phyloP scores from a whole-genome alignment of 2,797 vertebrate genomes.

The Acanthurus tractus region DNA sequence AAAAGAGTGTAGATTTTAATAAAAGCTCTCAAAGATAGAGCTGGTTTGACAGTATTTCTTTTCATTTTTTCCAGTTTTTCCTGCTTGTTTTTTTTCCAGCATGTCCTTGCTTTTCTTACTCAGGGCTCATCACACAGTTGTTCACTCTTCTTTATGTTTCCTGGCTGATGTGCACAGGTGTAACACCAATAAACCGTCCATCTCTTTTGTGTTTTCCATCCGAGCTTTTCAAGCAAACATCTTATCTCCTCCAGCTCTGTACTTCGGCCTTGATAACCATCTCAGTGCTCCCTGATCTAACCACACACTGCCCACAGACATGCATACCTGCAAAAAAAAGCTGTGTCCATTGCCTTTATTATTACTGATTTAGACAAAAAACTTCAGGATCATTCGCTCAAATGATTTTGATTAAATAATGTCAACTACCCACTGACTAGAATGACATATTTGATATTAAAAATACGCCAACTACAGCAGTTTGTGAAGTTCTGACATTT shows the following conservation, averaged over 20 bases:
- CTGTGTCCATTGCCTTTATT: too few relatives aligned
- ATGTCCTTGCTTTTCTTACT: constrained; percentile 1
- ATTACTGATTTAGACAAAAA: too few relatives aligned
- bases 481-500: constrained; percentile 1
- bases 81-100: constrained; percentile 1
- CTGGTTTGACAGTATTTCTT: neutral
- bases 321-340: too few relatives aligned
- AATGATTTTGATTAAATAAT: too few relatives aligned
- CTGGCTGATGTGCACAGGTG: constrained; percentile 32
- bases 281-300: too few relatives aligned
- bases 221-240: constrained; percentile 45
- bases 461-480: neutral
- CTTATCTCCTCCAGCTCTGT: constrained; percentile 18
- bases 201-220: constrained; percentile 11
- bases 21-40: neutral
- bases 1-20: neutral
- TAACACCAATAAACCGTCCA: constrained; percentile 27
- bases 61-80: neutral
- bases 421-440: too few relatives aligned
- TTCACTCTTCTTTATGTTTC: constrained; percentile 12
- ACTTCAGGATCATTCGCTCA: too few relatives aligned
- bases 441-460: neutral
- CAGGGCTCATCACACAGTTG: neutral
- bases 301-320: too few relatives aligned
- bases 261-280: constrained; percentile 3